These are phyloP conservation scores for Limnodromus scolopaceus DNA, from an alignment of 2,797 vertebrate species.

Conservation along the genomic window DNA sequence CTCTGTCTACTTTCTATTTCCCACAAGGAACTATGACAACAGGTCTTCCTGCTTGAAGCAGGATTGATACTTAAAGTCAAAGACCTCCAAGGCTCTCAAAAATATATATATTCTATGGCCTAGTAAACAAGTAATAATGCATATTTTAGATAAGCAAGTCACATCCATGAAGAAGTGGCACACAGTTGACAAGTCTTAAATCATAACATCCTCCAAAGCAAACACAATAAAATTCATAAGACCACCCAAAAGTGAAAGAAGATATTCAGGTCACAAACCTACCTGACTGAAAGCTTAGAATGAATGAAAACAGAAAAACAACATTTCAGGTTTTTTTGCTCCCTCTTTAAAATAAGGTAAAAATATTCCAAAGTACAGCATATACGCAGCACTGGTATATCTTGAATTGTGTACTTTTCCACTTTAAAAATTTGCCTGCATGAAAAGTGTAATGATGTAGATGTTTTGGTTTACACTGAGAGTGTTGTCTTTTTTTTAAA, in stretches of 20 bases:
- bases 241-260: not conserved
- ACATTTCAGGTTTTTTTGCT: not conserved
- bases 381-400: not conserved
- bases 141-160: not conserved
- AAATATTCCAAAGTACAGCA: not conserved
- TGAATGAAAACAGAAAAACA: constrained; percentile 2
- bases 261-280: constrained; percentile 33
- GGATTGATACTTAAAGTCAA: constrained; percentile 26
- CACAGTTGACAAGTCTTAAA: not conserved
- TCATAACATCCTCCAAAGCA: constrained; percentile 29
- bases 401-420: not conserved
- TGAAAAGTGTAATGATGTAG: not conserved
- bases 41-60: not conserved
- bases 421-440: not conserved
- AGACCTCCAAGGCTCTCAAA: not conserved
- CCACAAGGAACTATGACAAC: not conserved
- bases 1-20: constrained; percentile 3
- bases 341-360: not conserved
- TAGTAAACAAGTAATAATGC: not conserved
- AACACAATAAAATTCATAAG: not conserved
- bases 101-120: not conserved
- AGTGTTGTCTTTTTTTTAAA: not conserved
- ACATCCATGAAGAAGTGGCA: not conserved
- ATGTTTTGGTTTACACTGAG: constrained; percentile 46
- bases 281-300: constrained; percentile 43